Evolutionary conservation across 2,888 invertebrate species (phyloP), one percentile per base, ranked within the genome.

Genomic region (Drosophila picticornis): DNA sequence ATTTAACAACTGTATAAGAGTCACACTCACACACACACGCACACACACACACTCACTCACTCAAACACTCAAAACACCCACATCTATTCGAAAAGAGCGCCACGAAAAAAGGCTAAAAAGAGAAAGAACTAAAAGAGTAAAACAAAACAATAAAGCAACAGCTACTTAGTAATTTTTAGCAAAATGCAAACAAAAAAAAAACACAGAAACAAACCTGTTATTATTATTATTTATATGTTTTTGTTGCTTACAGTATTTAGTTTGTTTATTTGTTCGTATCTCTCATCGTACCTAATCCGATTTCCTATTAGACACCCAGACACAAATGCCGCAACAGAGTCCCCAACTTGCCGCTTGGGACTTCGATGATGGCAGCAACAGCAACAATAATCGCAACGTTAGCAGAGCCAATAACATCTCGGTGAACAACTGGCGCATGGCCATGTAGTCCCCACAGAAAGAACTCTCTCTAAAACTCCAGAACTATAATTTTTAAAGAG

Each of bases 131-230:
- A 69, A 81, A 72, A 76, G 65, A 74, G 71, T 63, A 72, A 65
- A 65, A 46, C 34, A 53, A 66, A 51, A 68, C 77, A 86, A 90
- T 87, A 87, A 87, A 90, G 87, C 87, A 87, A 90, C 87, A 80
- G 90, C 90, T 87, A 90, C 90, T 87, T 87, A 87, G 83, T 85
- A 81, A 88, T 83, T 90, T 82, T 86, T 88, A 87, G 87, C 78
- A 83, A 83, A 90, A 88, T 88, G 80, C 76, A 88, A 85, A n/a
- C n/a, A 86, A 63, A 48, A 10, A 40, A 61, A 68, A 65, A 72
- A 57, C 57, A 64, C 38, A 50, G 11, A 40, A 46, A 50, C 16
- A 19, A 13, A 29, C 43, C 36, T 71, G 40, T 60, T 56, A 48
- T 56, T 51, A 50, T 67, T 77, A 46, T 52, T 61, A 58, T 61